These are phyloP conservation scores for Drosophila nr. medialis DNA, from an alignment of 2,888 invertebrate genomes.

Conservation along the genomic window DNA sequence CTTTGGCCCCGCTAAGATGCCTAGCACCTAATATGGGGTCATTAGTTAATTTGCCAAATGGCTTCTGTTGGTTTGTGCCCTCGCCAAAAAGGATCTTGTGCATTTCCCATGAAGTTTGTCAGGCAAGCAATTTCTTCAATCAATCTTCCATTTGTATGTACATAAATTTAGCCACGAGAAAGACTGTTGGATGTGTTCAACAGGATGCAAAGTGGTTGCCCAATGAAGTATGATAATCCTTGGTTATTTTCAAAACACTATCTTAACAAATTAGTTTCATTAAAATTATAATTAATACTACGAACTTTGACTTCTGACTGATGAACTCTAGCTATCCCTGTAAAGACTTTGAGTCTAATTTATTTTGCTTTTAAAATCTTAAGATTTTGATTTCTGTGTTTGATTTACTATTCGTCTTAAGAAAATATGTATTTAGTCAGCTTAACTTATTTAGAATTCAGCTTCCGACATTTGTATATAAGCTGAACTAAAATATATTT, in stretches of 20 bases:
- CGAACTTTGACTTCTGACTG: neutral
- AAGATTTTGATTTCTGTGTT: rapidly evolving
- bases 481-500: neutral
- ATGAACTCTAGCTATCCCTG: neutral
- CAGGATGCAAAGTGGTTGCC: neutral
- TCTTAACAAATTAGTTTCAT: neutral
- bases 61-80: constrained; percentile 45
- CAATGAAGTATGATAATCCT: neutral
- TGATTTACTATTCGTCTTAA: neutral
- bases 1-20: constrained; percentile 20
- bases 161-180: neutral
- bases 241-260: neutral
- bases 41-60: constrained; percentile 78
- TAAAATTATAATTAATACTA: neutral
- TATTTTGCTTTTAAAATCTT: neutral
- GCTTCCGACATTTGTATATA: neutral
- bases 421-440: neutral
- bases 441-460: neutral
- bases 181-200: neutral
- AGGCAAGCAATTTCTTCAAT: neutral
- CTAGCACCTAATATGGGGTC: constrained; percentile 64
- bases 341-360: neutral
- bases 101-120: constrained; percentile 10
- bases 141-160: neutral
- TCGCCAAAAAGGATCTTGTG: constrained; percentile 1